Evolutionary conservation across 2,797 vertebrate species (phyloP).

Genomic region (Poecilia velifera): DNA sequence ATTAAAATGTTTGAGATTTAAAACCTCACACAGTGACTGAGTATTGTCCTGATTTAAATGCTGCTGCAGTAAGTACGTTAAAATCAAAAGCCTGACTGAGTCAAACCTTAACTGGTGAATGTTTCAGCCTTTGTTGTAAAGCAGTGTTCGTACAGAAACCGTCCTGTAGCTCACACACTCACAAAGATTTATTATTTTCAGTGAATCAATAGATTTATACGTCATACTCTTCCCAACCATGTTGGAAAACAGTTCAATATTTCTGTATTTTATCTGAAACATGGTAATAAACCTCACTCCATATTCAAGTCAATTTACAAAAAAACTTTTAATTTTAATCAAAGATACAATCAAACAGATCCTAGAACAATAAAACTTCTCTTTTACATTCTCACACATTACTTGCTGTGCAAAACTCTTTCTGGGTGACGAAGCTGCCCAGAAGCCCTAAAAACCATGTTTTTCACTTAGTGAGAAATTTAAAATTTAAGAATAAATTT

Average conservation of each 20-base stretch:
- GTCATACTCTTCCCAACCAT: background rate
- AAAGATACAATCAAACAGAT: background rate
- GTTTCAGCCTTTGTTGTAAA: background rate
- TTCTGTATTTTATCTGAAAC: background rate
- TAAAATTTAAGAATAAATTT: background rate
- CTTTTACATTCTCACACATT: background rate
- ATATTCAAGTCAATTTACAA: background rate
- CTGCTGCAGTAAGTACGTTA: background rate
- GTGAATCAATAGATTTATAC: background rate
- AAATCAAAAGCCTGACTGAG: background rate
- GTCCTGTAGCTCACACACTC: background rate
- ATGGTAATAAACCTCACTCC: background rate
- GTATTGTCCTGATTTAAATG: background rate
- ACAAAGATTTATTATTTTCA: background rate
- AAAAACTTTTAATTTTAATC: background rate
- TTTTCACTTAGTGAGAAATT: background rate
- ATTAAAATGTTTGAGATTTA: background rate
- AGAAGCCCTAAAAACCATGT: background rate
- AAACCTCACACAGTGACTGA: background rate
- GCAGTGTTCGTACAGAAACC: background rate
- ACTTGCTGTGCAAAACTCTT: background rate
- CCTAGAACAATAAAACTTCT: background rate
- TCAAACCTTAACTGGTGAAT: background rate
- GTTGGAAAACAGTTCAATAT: background rate
- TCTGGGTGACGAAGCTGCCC: too few species aligned